Evolutionary conservation across 2,113 vertebrate species (phyloP).

Genomic region (Canis aureus): DNA sequence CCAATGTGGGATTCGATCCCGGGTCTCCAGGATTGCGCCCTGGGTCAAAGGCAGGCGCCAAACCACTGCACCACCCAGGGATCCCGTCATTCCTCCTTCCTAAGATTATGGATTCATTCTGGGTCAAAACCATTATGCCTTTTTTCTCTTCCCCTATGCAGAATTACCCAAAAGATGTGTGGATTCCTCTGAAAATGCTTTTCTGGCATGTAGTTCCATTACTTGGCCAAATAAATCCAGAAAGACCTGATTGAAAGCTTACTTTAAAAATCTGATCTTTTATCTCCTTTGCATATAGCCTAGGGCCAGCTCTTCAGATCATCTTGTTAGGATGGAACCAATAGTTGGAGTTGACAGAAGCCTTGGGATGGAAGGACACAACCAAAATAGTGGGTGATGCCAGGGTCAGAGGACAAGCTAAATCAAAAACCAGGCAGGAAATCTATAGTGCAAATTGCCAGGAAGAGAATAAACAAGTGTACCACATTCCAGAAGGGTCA

Average conservation of each 20-base stretch:
- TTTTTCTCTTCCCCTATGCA: background rate
- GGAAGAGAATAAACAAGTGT: background rate
- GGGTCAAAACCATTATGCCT: background rate
- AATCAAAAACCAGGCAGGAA: background rate
- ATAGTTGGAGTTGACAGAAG: background rate
- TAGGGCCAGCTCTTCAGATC: background rate
- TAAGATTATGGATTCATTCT: background rate
- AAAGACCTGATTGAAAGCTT: background rate
- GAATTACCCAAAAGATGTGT: background rate
- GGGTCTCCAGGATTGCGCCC: too few relatives aligned
- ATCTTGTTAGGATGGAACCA: background rate
- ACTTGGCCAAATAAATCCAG: background rate
- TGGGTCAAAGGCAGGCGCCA: too few relatives aligned
- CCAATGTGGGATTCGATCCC: too few relatives aligned
- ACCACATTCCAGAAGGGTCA: background rate
- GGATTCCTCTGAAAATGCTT: background rate
- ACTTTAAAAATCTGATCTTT: background rate
- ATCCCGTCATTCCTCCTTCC: background rate
- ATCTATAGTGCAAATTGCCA: background rate
- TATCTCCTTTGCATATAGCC: background rate
- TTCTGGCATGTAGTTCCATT: background rate
- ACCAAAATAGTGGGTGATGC: background rate
- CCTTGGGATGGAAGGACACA: background rate
- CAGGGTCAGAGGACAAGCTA: background rate
- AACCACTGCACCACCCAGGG: too few relatives aligned